These are phyloP conservation scores for Balaeniceps rex DNA, from an alignment of 2,113 vertebrate species.

Conservation along the genomic window DNA sequence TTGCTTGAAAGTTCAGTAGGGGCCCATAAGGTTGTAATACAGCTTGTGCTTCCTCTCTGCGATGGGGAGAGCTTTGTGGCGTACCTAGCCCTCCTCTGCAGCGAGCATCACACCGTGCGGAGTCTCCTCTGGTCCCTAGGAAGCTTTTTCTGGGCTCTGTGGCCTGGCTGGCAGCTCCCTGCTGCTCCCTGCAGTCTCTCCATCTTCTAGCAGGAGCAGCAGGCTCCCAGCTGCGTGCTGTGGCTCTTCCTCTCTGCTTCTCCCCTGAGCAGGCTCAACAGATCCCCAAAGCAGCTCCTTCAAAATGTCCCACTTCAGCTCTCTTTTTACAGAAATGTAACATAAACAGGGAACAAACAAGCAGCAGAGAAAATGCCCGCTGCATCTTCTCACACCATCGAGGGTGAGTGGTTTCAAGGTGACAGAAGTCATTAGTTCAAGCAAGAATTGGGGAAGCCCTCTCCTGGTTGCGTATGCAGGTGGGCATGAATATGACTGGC, in stretches of 20 bases:
- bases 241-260: neutral
- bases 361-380: neutral
- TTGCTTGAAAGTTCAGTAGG: neutral
- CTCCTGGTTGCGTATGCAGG: neutral
- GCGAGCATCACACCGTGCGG: neutral
- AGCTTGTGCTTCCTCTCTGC: neutral
- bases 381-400: neutral
- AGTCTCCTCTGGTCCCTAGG: neutral
- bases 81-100: neutral
- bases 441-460: neutral
- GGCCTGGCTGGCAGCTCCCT: neutral
- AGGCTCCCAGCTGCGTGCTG: neutral
- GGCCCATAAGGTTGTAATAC: neutral
- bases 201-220: neutral
- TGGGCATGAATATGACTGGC: neutral
- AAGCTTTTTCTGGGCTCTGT: neutral
- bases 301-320: neutral
- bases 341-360: neutral
- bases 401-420: neutral
- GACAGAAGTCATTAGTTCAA: neutral
- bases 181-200: neutral
- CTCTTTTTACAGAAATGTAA: neutral
- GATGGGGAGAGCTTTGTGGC: accelerated
- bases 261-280: neutral
- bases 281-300: neutral